These are phyloP conservation scores for Eclectus roratus DNA, from an alignment of 2,113 vertebrate species.

Conservation along the genomic window DNA sequence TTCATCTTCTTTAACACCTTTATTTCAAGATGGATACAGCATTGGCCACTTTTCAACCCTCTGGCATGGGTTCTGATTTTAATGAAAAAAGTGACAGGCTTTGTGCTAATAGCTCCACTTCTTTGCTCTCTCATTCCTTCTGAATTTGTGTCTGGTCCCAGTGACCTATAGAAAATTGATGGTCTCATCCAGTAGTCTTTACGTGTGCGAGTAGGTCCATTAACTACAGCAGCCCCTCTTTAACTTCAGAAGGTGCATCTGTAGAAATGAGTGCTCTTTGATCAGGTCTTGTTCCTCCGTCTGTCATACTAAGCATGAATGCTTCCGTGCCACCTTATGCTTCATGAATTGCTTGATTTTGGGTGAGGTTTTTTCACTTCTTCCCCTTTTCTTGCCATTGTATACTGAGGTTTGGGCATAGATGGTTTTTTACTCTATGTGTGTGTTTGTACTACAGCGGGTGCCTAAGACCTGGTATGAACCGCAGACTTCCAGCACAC, in stretches of 20 bases:
- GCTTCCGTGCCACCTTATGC: neutral
- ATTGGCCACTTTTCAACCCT: constrained; percentile 28
- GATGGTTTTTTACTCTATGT: rapidly evolving
- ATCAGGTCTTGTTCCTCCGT: neutral
- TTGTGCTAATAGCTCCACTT: constrained; percentile 55
- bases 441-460: neutral
- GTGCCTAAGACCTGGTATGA: neutral
- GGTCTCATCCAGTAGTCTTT: constrained; percentile 30
- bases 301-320: neutral
- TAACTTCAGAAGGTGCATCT: neutral
- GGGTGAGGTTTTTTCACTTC: neutral
- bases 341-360: neutral
- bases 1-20: constrained; percentile 30
- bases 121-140: constrained; percentile 29
- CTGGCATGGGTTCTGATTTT: constrained; percentile 38
- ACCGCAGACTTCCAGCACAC: neutral
- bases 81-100: constrained; percentile 51
- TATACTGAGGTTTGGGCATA: neutral
- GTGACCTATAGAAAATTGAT: constrained; percentile 42
- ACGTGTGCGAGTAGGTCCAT: neutral
- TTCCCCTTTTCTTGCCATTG: neutral
- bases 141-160: constrained; percentile 44
- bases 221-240: constrained; percentile 24
- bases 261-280: neutral
- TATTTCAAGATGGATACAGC: constrained; percentile 32